phyloP scores from a whole-genome alignment of 2,797 vertebrate species.

The Gallirallus australis region DNA sequence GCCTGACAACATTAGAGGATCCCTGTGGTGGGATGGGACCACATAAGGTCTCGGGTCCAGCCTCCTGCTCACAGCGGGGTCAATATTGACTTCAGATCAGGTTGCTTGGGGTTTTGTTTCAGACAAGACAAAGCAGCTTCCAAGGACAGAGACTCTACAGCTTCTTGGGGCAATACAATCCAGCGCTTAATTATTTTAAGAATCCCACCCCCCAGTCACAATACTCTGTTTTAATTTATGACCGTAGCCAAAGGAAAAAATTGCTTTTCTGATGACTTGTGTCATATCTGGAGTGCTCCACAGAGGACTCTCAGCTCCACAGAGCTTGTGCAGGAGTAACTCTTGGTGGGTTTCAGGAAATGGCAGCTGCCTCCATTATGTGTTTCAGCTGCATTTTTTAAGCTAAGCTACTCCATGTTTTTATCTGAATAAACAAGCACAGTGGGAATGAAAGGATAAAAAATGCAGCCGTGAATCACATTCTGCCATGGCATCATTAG shows the following conservation, averaged over 20 bases:
- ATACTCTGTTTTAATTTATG: not conserved
- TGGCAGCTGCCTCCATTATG: not conserved
- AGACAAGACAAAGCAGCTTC: not conserved
- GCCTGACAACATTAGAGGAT: not conserved
- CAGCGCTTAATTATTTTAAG: not conserved
- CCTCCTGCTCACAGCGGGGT: not conserved
- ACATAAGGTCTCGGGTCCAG: not conserved
- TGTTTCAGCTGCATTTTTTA: conserved; percentile 8
- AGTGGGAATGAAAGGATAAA: not conserved
- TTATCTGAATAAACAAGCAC: not conserved
- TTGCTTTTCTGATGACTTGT: not conserved
- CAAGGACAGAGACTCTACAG: not conserved
- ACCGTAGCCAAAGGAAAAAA: not conserved
- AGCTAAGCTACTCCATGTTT: not conserved
- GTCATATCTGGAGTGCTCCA: not conserved
- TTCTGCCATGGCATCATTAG: not conserved
- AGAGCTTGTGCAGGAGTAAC: not conserved
- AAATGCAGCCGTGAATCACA: not conserved
- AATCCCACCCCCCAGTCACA: not conserved
- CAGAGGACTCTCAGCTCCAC: not conserved
- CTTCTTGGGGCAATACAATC: not conserved
- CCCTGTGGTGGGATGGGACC: not conserved
- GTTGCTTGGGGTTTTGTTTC: not conserved
- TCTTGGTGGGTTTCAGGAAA: not conserved
- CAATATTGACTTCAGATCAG: not conserved